Conservation (phyloP, 2,888 invertebrate species). For the Sinhomidia bicolor region DNA sequence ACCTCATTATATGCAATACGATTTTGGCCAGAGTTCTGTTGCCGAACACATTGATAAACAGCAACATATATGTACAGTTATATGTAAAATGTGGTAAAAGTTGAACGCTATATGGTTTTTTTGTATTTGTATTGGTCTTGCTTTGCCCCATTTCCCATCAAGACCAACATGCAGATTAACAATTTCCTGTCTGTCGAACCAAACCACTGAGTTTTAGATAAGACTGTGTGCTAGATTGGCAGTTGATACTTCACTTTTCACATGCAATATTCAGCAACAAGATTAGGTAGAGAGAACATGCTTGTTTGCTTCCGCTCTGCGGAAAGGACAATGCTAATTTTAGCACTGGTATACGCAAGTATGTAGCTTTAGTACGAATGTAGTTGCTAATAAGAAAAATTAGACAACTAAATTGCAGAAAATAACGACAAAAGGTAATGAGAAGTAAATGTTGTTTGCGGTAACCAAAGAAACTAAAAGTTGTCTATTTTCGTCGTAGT, state of each 20-base stretch:
- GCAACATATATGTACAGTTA: too few relatives aligned
- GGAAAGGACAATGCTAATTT: neutral
- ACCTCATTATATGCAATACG: too few relatives aligned
- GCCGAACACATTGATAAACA: too few relatives aligned
- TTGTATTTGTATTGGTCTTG: neutral
- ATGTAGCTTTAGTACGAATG: too few relatives aligned
- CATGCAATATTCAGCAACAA: conserved; percentile 26
- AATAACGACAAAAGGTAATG: too few relatives aligned
- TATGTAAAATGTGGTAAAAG: neutral
- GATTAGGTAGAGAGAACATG: conserved; percentile 2
- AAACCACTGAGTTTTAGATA: too few relatives aligned
- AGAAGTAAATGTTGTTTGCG: neutral
- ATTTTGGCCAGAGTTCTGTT: too few relatives aligned
- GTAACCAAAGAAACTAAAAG: neutral
- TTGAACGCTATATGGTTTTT: neutral
- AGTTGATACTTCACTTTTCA: conserved; percentile 16
- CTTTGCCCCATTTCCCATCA: neutral
- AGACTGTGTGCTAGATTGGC: neutral
- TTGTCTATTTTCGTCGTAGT: neutral
- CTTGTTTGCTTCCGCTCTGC: neutral
- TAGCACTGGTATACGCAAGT: too few relatives aligned
- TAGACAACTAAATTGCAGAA: too few relatives aligned
- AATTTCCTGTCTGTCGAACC: neutral
- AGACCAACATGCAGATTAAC: neutral
- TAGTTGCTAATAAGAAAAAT: conserved; percentile 43